These are phyloP conservation scores for Bostrychus sinensis DNA, from an alignment of 2,113 vertebrate genomes.

Conservation along the genomic window DNA sequence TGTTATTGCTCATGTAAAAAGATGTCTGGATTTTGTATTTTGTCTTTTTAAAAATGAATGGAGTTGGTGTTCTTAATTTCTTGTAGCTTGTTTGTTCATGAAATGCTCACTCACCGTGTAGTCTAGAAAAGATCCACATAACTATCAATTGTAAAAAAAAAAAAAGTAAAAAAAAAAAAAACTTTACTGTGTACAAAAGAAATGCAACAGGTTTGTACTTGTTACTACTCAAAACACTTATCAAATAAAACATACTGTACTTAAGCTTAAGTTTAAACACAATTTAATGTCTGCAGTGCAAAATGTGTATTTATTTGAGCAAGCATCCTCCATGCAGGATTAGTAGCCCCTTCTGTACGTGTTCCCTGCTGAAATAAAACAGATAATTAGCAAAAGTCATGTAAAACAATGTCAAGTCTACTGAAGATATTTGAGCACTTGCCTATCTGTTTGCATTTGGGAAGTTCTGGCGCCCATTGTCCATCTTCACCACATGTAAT, in stretches of 20 bases:
- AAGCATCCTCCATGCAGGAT: not conserved
- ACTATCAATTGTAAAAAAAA: conserved; percentile 60
- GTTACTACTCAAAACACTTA: conserved; percentile 69
- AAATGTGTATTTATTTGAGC: not conserved
- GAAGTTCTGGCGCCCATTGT: conserved; percentile 51
- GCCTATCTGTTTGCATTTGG: conserved; percentile 36
- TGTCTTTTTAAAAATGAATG: conserved; percentile 93
- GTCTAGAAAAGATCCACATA: conserved; percentile 70
- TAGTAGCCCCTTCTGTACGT: not conserved
- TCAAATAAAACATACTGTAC: conserved; percentile 77
- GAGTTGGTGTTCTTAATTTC: conserved; percentile 81
- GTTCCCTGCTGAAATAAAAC: not conserved
- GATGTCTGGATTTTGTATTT: conserved; percentile 98
- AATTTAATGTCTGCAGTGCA: conserved; percentile 56
- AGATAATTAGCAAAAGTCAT: not conserved
- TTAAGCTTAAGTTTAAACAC: conserved; percentile 65
- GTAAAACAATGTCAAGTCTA: not conserved
- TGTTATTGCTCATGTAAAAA: conserved; percentile 97
- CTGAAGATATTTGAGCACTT: conserved; percentile 17
- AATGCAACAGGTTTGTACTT: conserved; percentile 70
- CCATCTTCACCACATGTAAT: conserved; percentile 42
- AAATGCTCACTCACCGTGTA: conserved; percentile 73
- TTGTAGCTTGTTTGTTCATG: conserved; percentile 74
- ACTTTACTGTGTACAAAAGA: conserved; percentile 63
- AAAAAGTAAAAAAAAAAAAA: conserved; percentile 8